Conservation (phyloP, 2,797 vertebrate species). For the Argya squamiceps region DNA sequence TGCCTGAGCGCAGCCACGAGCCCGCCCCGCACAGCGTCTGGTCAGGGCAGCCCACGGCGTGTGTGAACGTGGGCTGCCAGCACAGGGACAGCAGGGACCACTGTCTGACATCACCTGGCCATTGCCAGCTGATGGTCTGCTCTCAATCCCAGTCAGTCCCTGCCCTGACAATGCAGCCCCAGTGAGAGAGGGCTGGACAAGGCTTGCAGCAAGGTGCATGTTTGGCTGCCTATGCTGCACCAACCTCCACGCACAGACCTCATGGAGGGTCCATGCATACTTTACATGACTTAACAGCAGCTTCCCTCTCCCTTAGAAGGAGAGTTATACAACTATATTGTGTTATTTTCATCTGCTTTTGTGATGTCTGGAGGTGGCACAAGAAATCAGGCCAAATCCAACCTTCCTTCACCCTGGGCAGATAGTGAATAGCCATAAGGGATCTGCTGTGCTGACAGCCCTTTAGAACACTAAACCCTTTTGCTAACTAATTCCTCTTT, state of each 20-base stretch:
- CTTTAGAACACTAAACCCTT: conserved; percentile 28
- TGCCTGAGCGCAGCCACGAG: accelerated
- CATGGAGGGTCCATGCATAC: background rate
- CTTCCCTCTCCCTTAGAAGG: background rate
- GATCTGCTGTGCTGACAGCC: background rate
- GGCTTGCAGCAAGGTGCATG: background rate
- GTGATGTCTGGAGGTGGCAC: background rate
- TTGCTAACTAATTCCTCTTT: conserved; percentile 45
- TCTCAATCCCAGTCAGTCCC: background rate
- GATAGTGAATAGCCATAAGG: conserved; percentile 3
- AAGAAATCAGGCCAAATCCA: conserved; percentile 10
- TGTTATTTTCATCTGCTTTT: conserved; percentile 1
- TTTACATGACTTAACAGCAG: background rate
- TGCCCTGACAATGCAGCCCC: too few species aligned
- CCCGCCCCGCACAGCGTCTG: accelerated
- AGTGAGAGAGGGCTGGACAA: background rate
- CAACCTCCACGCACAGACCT: background rate
- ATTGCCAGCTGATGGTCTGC: background rate
- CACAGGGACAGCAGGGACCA: background rate
- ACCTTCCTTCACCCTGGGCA: background rate
- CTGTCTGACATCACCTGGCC: background rate
- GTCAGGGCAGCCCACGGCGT: accelerated
- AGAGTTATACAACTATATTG: background rate
- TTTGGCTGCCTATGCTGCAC: background rate
- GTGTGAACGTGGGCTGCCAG: accelerated